Evolutionary conservation across 1,140 invertebrate species (phyloP).

Genomic region (Galendromus occidentalis): DNA sequence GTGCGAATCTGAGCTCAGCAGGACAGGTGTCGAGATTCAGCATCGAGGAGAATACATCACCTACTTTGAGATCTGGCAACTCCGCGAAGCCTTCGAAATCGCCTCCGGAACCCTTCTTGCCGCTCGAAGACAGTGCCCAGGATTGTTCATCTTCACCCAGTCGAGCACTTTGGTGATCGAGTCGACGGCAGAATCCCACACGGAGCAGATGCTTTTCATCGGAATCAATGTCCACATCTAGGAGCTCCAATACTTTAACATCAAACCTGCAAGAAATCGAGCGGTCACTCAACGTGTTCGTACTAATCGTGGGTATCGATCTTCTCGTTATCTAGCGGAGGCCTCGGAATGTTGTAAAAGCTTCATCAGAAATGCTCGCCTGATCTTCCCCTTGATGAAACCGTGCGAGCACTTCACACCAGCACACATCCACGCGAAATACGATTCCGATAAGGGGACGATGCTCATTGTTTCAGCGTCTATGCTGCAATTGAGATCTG

Average conservation of each 20-base stretch:
- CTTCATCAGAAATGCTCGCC: background rate
- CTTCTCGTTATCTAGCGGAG: no score
- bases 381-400: background rate
- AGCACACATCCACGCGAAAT: background rate
- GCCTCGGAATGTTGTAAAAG: no score
- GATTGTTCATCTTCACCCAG: background rate
- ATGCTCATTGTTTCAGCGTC: background rate
- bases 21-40: background rate
- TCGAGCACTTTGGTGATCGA: background rate
- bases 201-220: background rate
- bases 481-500: background rate
- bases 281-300: no score
- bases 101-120: background rate
- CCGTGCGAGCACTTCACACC: background rate
- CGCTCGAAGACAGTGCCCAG: background rate
- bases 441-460: background rate
- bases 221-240: background rate
- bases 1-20: background rate
- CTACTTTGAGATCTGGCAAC: background rate
- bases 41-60: background rate
- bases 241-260: background rate
- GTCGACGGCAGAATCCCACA: background rate
- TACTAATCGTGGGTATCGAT: no score
- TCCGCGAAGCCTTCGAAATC: background rate
- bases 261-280: background rate